Conservation (phyloP, 2,888 invertebrate species). For the Hypsopygia costalis region DNA sequence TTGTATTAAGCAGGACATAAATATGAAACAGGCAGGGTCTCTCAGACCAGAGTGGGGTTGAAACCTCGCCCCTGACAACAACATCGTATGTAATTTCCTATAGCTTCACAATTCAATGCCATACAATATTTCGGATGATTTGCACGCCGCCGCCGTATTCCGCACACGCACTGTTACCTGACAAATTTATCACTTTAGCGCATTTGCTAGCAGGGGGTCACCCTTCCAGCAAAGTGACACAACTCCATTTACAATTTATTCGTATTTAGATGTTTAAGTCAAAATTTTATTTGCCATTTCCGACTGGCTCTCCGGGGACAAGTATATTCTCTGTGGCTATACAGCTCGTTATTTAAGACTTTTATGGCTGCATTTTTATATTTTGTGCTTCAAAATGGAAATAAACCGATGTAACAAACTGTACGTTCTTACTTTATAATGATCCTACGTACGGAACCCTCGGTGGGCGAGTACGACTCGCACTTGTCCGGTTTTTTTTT, state of each 20-base stretch:
- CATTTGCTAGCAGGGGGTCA: constrained; percentile 34
- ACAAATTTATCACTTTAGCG: constrained; percentile 71
- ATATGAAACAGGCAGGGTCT: neutral
- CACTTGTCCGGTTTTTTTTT: too few species aligned
- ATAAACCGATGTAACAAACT: too few species aligned
- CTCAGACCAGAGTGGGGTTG: neutral
- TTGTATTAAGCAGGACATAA: constrained; percentile 3
- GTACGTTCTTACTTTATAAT: too few species aligned
- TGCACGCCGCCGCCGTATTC: constrained; percentile 56
- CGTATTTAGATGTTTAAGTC: constrained; percentile 3
- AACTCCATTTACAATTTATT: constrained; percentile 4
- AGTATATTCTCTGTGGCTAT: too few species aligned
- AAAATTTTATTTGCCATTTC: constrained; percentile 2
- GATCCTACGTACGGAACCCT: too few species aligned
- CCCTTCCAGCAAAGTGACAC: constrained; percentile 2
- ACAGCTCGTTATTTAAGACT: neutral
- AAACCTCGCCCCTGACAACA: neutral
- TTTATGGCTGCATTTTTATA: too few species aligned
- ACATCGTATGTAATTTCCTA: constrained; percentile 43
- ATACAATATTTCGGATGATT: constrained; percentile 65
- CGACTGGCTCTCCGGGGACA: neutral
- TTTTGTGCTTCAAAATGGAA: too few species aligned
- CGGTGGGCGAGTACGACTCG: too few species aligned
- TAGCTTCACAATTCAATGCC: constrained; percentile 54
- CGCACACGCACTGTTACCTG: constrained; percentile 66